These are phyloP conservation scores for Lycopodina hypogea DNA, from an alignment of 37 sponge, comb jelly and placozoan genomes.

Conservation along the genomic window DNA sequence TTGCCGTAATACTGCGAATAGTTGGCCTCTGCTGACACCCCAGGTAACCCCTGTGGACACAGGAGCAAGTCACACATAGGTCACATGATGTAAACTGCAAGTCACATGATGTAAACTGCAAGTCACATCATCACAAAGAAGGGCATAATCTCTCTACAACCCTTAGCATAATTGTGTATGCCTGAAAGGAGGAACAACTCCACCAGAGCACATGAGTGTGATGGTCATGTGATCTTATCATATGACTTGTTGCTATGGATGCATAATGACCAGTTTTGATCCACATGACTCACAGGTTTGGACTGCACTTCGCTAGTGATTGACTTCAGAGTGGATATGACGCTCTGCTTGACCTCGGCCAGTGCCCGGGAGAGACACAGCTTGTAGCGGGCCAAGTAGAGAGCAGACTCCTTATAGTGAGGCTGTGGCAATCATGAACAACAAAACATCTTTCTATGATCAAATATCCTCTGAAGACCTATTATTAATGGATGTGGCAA, in stretches of 20 bases:
- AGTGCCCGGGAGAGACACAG: constrained; percentile 84
- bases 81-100: background rate
- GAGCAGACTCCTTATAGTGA: constrained; percentile 90
- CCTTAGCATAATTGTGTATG: too few species aligned
- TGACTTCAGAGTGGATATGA: constrained; percentile 56
- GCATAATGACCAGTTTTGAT: too few species aligned
- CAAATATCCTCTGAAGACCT: background rate
- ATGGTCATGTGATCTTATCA: too few species aligned
- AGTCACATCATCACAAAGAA: too few species aligned
- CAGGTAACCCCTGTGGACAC: background rate
- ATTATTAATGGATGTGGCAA: too few species aligned
- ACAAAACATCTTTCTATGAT: background rate
- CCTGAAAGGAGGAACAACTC: too few species aligned
- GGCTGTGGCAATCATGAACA: constrained; percentile 43
- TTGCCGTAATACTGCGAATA: constrained; percentile 87
- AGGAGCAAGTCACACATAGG: background rate
- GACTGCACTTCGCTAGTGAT: constrained; percentile 62
- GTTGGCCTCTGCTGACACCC: constrained; percentile 26
- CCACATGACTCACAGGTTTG: constrained; percentile 12
- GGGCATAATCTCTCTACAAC: too few species aligned
- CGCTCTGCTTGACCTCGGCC: constrained; percentile 70
- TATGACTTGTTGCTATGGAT: too few species aligned
- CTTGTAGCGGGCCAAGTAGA: constrained; percentile 85
- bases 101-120: too few species aligned
- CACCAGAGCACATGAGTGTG: too few species aligned